Percentiles rank a stretch among this genome's conserved stretches.
These are phyloP conservation scores for Basileuterus tristriatus DNA, from an alignment of 2,797 vertebrate species.

Conservation along the genomic window DNA sequence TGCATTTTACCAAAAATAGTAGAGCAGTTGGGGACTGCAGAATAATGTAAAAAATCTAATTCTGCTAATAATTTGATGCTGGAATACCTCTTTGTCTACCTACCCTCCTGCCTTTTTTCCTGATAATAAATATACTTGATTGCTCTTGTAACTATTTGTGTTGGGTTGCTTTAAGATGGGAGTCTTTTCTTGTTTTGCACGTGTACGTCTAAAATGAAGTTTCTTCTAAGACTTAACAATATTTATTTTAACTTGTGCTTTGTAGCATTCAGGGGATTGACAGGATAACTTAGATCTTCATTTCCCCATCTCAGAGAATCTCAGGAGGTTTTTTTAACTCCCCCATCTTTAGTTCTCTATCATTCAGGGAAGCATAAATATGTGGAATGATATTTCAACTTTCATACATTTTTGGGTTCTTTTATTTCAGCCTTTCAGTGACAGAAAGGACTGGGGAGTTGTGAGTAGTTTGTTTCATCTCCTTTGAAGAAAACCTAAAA, in stretches of 20 bases:
- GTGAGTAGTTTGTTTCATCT: conserved; percentile 76
- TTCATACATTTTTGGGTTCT: conserved; percentile 49
- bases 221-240: neutral
- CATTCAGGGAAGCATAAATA: conserved; percentile 43
- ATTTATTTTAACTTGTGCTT: conserved; percentile 7
- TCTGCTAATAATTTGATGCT: neutral
- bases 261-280: neutral
- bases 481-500: conserved; percentile 78
- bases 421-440: conserved; percentile 69
- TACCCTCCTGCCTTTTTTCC: no score
- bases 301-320: conserved; percentile 25
- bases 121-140: neutral
- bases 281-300: conserved; percentile 11
- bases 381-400: conserved; percentile 64
- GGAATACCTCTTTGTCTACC: neutral
- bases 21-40: neutral
- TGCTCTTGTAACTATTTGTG: neutral
- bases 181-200: neutral
- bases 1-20: neutral
- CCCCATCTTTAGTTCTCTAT: conserved; percentile 41
- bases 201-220: neutral
- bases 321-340: conserved; percentile 11
- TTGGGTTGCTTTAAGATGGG: neutral
- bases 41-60: neutral
- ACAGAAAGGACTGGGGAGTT: conserved; percentile 74